These are phyloP conservation scores for Coracopsis vasa DNA, from an alignment of 2,113 vertebrate species.

Conservation along the genomic window DNA sequence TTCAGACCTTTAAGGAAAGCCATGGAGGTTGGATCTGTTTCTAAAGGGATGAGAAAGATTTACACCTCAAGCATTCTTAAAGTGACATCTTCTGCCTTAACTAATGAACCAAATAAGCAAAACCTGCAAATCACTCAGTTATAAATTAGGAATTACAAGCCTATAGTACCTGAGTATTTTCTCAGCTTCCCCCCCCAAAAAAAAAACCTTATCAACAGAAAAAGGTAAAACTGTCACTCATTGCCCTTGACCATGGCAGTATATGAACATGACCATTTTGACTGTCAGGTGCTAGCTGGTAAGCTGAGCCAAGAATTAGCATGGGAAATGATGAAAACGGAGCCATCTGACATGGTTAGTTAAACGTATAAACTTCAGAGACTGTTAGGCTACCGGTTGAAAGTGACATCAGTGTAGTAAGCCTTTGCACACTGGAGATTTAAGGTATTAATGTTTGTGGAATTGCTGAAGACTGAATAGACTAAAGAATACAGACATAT, in stretches of 20 bases:
- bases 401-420: neutral
- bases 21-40: neutral
- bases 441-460: neutral
- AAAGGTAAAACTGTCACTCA: neutral
- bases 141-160: neutral
- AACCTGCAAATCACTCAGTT: neutral
- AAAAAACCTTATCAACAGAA: neutral
- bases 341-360: neutral
- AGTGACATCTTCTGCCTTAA: neutral
- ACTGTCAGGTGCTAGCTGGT: neutral
- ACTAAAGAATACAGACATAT: neutral
- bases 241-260: neutral
- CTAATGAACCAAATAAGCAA: neutral
- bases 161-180: neutral
- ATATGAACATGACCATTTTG: neutral
- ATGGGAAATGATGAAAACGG: neutral
- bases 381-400: neutral
- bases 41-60: neutral
- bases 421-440: neutral
- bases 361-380: neutral
- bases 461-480: neutral
- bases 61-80: neutral
- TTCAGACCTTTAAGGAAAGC: neutral
- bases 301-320: neutral
- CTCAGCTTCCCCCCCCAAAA: fast-evolving